phyloP scores from a whole-genome alignment of 2,797 vertebrate genomes.

The Sandelia bainsii region DNA sequence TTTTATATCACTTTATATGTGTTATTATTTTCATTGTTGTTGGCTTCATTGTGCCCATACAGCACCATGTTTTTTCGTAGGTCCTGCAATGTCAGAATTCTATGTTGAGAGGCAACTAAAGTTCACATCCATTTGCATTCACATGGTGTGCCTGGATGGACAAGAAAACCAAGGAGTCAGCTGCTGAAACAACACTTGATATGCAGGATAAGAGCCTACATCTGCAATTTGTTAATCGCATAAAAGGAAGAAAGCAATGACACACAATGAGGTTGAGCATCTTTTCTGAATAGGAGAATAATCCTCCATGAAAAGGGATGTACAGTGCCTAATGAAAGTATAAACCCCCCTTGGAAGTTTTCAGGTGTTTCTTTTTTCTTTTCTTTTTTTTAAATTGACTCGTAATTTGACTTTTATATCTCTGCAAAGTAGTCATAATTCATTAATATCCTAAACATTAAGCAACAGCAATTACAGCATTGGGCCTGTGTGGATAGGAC shows the following conservation, averaged over 20 bases:
- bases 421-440: too few relatives aligned
- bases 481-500: too few relatives aligned
- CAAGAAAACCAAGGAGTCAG: conserved; percentile 76
- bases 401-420: too few relatives aligned
- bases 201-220: conserved; percentile 70
- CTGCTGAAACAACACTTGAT: conserved; percentile 62
- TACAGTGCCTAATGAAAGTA: neutral
- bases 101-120: conserved; percentile 55
- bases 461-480: too few relatives aligned
- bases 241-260: conserved; percentile 69
- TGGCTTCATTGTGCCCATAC: neutral
- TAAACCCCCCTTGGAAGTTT: too few relatives aligned
- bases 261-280: conserved; percentile 65
- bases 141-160: conserved; percentile 42
- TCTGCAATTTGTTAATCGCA: conserved; percentile 79
- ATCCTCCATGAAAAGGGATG: conserved; percentile 23
- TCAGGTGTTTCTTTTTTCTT: too few relatives aligned
- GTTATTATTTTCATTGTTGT: neutral
- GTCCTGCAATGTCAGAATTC: conserved; percentile 49
- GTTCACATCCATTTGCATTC: conserved; percentile 78
- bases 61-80: neutral
- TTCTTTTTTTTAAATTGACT: too few relatives aligned
- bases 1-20: too few relatives aligned
- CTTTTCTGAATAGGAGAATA: conserved; percentile 53
- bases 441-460: too few relatives aligned